phyloP scores from a whole-genome alignment of 2,797 vertebrate genomes.

The Taeniopygia guttata region DNA sequence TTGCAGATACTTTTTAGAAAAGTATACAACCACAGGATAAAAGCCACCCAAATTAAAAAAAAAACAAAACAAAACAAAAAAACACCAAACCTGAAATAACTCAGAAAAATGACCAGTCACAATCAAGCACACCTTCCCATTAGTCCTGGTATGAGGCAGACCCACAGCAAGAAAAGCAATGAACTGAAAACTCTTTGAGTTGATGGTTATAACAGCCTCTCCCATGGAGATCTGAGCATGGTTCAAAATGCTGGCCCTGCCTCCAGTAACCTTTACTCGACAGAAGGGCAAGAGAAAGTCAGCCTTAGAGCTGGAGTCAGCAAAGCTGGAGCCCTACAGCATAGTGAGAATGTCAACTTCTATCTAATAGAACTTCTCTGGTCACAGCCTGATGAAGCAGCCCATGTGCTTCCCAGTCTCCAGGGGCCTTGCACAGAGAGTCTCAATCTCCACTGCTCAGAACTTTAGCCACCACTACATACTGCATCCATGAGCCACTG shows the following conservation, averaged over 20 bases:
- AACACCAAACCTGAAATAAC: not conserved
- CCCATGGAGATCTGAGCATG: fast-evolving
- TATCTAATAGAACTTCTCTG: fast-evolving
- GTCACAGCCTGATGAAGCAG: not conserved
- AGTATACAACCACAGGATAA: not conserved
- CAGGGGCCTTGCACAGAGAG: not conserved
- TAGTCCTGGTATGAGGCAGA: not conserved
- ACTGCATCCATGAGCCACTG: not conserved
- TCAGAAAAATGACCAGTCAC: not conserved
- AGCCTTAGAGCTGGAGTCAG: not conserved
- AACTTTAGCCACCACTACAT: not conserved
- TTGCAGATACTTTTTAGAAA: not conserved
- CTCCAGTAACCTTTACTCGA: not conserved
- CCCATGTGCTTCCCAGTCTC: not conserved
- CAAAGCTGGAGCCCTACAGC: not conserved
- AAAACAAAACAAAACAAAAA: not conserved
- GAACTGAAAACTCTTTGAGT: not conserved
- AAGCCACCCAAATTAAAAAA: not conserved
- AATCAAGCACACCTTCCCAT: not conserved
- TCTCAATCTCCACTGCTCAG: not conserved
- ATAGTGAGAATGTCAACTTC: not conserved
- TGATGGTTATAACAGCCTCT: not conserved
- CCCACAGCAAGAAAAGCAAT: not conserved
- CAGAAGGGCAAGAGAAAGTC: not conserved
- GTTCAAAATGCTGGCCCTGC: not conserved